These are phyloP conservation scores for Rhabdophis nuchalis DNA, from an alignment of 2,797 vertebrate genomes.

Conservation along the genomic window DNA sequence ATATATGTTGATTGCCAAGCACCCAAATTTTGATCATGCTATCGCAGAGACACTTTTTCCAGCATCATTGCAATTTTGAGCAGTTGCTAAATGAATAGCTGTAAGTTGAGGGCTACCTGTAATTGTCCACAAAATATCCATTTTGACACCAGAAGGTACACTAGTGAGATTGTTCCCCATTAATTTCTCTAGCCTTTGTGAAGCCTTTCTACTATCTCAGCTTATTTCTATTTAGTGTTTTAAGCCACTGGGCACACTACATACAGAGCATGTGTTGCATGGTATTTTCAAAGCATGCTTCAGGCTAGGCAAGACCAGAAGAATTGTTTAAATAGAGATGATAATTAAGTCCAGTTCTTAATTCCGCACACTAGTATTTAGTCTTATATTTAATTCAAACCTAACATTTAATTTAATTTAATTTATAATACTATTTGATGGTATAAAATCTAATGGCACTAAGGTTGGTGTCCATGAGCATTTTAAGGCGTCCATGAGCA, in stretches of 20 bases:
- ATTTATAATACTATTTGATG: too few relatives aligned
- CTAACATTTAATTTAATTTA: neutral
- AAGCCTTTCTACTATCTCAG: neutral
- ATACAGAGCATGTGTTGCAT: neutral
- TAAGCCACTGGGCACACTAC: neutral
- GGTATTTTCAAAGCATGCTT: neutral
- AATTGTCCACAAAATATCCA: neutral
- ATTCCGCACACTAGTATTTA: neutral
- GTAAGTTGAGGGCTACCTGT: neutral
- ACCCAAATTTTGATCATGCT: neutral
- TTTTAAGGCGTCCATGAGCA: neutral
- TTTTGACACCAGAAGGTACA: neutral
- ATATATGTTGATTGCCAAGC: neutral
- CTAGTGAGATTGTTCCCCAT: neutral
- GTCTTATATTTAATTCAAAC: neutral
- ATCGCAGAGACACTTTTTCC: neutral
- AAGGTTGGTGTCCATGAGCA: neutral
- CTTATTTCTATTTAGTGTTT: neutral
- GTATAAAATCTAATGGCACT: neutral
- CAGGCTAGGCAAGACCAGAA: neutral
- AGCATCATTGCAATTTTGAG: neutral
- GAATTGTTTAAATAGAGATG: neutral
- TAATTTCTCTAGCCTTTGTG: neutral
- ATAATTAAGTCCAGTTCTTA: neutral
- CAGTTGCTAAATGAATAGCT: neutral